phyloP scores from a whole-genome alignment of 2,113 vertebrate species.

The Cromileptes altivelis region DNA sequence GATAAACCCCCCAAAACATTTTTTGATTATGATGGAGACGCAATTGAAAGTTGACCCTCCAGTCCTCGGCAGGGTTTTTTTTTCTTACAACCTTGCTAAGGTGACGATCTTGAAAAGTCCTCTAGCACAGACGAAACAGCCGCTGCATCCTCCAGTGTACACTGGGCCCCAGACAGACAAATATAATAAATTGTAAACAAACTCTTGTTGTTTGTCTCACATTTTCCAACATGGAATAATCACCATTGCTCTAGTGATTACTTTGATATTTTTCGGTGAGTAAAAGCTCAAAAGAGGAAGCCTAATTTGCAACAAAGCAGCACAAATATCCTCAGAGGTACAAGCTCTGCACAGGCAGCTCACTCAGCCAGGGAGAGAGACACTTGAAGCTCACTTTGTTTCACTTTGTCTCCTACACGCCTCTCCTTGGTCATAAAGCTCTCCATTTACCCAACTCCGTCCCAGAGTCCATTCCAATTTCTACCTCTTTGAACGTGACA shows the following conservation, averaged over 20 bases:
- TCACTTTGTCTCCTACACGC: conserved; percentile 65
- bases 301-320: conserved; percentile 71
- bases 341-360: conserved; percentile 39
- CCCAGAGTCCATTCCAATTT: conserved; percentile 73
- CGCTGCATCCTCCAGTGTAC: neutral
- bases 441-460: conserved; percentile 64
- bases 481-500: conserved; percentile 79
- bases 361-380: conserved; percentile 61
- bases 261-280: conserved; percentile 52
- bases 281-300: conserved; percentile 57
- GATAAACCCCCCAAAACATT: neutral
- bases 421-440: conserved; percentile 69
- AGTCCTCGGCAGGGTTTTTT: neutral
- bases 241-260: conserved; percentile 55
- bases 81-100: conserved; percentile 2
- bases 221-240: conserved; percentile 56
- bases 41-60: neutral
- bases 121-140: conserved; percentile 11
- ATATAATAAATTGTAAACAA: conserved; percentile 54
- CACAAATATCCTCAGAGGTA: conserved; percentile 66
- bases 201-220: conserved; percentile 36
- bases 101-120: conserved; percentile 28
- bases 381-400: conserved; percentile 77
- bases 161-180: conserved; percentile 14
- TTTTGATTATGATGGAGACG: neutral